Conservation (phyloP, 2,797 vertebrate species). For the Hipposideros larvatus region DNA sequence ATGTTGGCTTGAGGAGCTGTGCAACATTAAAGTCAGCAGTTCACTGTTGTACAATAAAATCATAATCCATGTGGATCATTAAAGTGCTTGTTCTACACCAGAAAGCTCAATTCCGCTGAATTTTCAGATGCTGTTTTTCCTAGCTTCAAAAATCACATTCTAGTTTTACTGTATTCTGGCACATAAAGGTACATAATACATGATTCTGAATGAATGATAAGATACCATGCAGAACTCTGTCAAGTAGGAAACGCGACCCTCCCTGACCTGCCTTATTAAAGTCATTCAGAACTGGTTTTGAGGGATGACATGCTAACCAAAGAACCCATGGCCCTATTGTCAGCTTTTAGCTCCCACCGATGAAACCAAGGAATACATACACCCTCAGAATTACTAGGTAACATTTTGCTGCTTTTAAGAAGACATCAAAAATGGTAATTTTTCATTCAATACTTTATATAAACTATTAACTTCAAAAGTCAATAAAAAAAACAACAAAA, state of each 20-base stretch:
- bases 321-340: not conserved
- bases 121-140: not conserved
- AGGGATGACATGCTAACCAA: not conserved
- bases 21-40: not conserved
- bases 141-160: not conserved
- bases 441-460: not conserved
- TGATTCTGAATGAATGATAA: not conserved
- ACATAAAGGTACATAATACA: not conserved
- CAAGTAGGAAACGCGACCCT: not conserved
- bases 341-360: not conserved
- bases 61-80: not conserved
- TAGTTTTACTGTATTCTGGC: not conserved
- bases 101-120: slow-evolving; percentile 10
- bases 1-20: not conserved
- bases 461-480: slow-evolving; percentile 34
- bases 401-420: slow-evolving; percentile 28
- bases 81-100: not conserved
- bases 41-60: not conserved
- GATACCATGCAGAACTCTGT: not conserved
- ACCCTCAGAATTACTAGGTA: not conserved
- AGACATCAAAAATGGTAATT: not conserved
- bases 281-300: not conserved
- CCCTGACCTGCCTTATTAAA: not conserved
- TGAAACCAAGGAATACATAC: not conserved
- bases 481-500: slow-evolving; percentile 51